Percentiles rank a stretch among this genome's conserved stretches.
Evolutionary conservation across 1,140 invertebrate genomes (phyloP).

Genomic region (Mamestra configurata): DNA sequence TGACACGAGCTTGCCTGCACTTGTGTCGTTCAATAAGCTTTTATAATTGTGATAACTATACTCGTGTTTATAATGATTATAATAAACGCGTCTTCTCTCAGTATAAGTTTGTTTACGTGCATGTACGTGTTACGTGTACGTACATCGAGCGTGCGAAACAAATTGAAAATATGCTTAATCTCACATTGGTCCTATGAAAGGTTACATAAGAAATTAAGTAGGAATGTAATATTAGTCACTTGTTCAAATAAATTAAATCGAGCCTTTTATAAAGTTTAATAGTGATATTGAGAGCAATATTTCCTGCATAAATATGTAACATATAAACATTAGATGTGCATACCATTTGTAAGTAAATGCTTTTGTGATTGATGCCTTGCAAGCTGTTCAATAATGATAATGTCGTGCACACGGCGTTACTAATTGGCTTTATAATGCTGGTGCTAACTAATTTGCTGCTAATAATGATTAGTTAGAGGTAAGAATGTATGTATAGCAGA

Average conservation of each 20-base stretch:
- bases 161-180: no score
- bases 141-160: no score
- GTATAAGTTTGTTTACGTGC: no score
- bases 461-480: constrained; percentile 33
- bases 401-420: neutral
- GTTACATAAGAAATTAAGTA: no score
- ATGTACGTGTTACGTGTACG: no score
- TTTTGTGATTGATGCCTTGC: constrained; percentile 13
- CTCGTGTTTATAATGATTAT: no score
- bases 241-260: neutral
- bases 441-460: constrained; percentile 48
- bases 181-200: no score
- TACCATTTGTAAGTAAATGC: constrained; percentile 26
- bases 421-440: constrained; percentile 47
- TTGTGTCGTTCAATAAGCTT: no score
- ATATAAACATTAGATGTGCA: neutral
- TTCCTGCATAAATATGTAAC: neutral
- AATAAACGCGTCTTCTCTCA: no score
- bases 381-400: neutral
- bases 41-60: no score
- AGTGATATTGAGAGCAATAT: constrained; percentile 42
- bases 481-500: neutral
- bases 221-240: neutral
- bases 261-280: neutral
- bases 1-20: no score